A percentile compares a stretch with the other conserved stretches of the same genome.
phyloP scores from a whole-genome alignment of 1,140 invertebrate species.

The Paralvinella palmiformis region DNA sequence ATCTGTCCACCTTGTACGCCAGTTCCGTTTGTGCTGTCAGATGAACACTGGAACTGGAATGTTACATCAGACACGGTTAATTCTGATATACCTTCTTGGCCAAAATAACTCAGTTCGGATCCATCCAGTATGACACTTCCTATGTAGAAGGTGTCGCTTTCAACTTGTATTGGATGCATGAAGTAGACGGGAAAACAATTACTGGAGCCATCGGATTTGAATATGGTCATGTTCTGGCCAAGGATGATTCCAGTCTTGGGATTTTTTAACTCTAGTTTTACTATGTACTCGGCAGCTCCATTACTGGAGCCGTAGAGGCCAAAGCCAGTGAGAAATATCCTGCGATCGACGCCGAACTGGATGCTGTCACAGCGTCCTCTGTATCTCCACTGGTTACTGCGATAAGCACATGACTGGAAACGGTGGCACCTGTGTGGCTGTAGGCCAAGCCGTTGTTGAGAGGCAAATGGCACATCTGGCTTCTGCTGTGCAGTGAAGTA shows the following conservation, averaged over 20 bases:
- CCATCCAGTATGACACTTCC: conserved; percentile 78
- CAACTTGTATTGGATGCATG: conserved; percentile 76
- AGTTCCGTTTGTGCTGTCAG: conserved; percentile 86
- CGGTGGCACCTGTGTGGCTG: conserved; percentile 86
- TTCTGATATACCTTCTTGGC: conserved; percentile 69
- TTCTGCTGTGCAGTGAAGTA: conserved; percentile 70
- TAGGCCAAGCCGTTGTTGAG: conserved; percentile 72
- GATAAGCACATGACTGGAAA: conserved; percentile 91
- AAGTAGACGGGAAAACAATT: conserved; percentile 79
- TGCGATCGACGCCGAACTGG: conserved; percentile 72
- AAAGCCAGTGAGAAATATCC: conserved; percentile 80
- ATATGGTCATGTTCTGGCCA: conserved; percentile 67
- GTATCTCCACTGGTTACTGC: conserved; percentile 92
- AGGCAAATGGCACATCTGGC: conserved; percentile 73
- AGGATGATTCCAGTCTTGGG: conserved; percentile 68
- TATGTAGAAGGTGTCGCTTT: conserved; percentile 74
- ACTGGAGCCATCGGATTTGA: conserved; percentile 71
- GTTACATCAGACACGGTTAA: conserved; percentile 65
- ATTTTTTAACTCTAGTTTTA: conserved; percentile 71
- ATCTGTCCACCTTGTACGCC: conserved; percentile 86
- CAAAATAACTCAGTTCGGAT: conserved; percentile 80
- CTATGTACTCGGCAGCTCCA: conserved; percentile 73
- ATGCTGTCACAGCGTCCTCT: conserved; percentile 79
- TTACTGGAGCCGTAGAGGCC: conserved; percentile 81
- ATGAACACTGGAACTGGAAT: conserved; percentile 80